phyloP scores from a whole-genome alignment of 2,888 invertebrate species.

The Myopa testacea region DNA sequence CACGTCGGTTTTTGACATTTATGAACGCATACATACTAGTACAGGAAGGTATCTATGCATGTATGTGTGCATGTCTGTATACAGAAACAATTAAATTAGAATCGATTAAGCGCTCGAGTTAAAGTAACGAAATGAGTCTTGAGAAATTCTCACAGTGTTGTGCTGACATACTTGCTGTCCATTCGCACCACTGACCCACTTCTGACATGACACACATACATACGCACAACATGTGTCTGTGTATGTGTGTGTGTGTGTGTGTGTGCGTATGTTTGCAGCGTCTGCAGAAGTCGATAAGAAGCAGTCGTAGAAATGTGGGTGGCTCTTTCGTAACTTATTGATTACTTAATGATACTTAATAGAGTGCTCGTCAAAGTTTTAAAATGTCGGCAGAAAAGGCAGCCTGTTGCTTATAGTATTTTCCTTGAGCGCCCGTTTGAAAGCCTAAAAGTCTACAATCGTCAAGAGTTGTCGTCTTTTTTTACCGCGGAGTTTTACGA shows the following conservation, averaged over 20 bases:
- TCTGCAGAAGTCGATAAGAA: not conserved
- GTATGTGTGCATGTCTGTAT: not conserved
- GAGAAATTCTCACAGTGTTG: conserved; percentile 25
- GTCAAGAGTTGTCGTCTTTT: not conserved
- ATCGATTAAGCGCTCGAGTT: conserved; percentile 31
- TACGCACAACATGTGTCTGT: not conserved
- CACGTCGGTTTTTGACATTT: not conserved
- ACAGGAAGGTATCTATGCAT: not conserved
- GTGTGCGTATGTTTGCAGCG: not conserved
- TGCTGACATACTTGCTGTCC: not conserved
- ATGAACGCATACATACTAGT: not conserved
- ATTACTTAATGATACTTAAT: conserved; percentile 17
- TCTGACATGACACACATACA: conserved; percentile 8
- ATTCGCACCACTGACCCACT: conserved; percentile 35
- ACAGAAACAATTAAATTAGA: conserved; percentile 32
- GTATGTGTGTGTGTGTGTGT: not conserved
- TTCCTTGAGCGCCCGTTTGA: not conserved
- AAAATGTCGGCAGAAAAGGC: not conserved
- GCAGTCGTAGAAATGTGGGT: not conserved
- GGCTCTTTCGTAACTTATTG: not conserved
- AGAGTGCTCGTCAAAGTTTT: not conserved
- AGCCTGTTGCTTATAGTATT: not conserved
- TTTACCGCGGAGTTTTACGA: not conserved
- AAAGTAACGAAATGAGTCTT: not conserved
- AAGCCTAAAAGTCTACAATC: not conserved